phyloP scores from a whole-genome alignment of 2,888 invertebrate genomes.

The Cheilosia grossa region DNA sequence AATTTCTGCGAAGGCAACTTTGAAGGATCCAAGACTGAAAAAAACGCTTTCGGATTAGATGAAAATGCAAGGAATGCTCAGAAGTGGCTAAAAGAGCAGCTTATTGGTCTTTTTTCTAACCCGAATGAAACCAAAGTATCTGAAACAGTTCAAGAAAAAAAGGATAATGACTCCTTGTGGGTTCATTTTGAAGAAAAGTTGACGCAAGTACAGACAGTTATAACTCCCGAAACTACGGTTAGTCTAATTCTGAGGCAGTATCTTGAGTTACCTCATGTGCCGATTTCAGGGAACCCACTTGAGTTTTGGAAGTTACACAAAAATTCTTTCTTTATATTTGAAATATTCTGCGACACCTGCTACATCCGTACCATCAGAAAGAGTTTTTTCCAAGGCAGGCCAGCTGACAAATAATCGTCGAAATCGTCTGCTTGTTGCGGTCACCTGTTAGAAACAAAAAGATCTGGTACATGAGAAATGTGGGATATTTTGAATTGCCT shows the following conservation, averaged over 20 bases:
- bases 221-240: slow-evolving; percentile 26
- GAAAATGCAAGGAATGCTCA: slow-evolving; percentile 31
- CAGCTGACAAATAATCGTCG: slow-evolving; percentile 1
- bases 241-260: slow-evolving; percentile 24
- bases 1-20: slow-evolving; percentile 31
- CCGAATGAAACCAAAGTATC: not conserved
- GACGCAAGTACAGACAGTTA: not conserved
- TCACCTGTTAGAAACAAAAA: too few species aligned
- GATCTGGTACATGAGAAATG: too few species aligned
- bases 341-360: not conserved
- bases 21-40: slow-evolving; percentile 42
- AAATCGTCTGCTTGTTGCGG: too few species aligned
- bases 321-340: slow-evolving; percentile 2
- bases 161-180: slow-evolving; percentile 1
- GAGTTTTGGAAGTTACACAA: slow-evolving; percentile 14
- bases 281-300: slow-evolving; percentile 14
- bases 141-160: slow-evolving; percentile 4
- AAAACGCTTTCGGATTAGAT: slow-evolving; percentile 30
- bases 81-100: slow-evolving; percentile 34
- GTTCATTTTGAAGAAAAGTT: slow-evolving; percentile 21
- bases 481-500: too few species aligned
- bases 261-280: slow-evolving; percentile 17
- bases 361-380: too few species aligned
- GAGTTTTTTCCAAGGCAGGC: slow-evolving; percentile 32
- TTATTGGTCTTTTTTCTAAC: not conserved